Evolutionary conservation across 2,113 vertebrate species (phyloP).

Genomic region (Azemiops feae): DNA sequence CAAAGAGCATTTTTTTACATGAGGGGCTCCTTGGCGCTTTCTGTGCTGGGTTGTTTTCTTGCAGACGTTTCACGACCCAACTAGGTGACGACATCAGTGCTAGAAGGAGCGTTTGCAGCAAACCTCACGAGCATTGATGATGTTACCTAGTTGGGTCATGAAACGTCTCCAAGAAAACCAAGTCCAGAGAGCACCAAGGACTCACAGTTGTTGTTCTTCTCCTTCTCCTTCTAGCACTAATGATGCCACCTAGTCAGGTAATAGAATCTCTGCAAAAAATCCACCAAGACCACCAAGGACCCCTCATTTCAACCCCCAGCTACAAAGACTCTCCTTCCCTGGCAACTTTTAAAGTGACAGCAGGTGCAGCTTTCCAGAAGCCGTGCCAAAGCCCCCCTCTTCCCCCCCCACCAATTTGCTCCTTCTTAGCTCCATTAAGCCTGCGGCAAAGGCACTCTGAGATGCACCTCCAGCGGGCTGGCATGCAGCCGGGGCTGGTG

Average conservation of each 20-base stretch:
- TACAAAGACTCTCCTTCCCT: not conserved
- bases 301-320: not conserved
- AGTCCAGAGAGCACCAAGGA: no score
- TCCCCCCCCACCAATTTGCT: not conserved
- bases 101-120: not conserved
- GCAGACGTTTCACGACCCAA: not conserved
- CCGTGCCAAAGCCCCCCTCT: not conserved
- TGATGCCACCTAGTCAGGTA: not conserved
- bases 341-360: not conserved
- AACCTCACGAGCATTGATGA: not conserved
- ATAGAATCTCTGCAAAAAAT: not conserved
- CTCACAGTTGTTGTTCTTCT: no score
- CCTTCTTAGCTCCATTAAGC: no score
- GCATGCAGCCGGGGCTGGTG: not conserved
- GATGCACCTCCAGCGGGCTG: not conserved
- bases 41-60: not conserved
- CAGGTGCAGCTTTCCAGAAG: not conserved
- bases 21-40: not conserved
- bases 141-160: no score
- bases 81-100: not conserved
- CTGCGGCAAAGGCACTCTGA: not conserved
- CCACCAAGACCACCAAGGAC: no score
- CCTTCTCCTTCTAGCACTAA: no score
- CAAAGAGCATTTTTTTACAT: not conserved
- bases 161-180: no score